phyloP scores from a whole-genome alignment of 2,888 invertebrate genomes.

The Eupithecia exiguata region DNA sequence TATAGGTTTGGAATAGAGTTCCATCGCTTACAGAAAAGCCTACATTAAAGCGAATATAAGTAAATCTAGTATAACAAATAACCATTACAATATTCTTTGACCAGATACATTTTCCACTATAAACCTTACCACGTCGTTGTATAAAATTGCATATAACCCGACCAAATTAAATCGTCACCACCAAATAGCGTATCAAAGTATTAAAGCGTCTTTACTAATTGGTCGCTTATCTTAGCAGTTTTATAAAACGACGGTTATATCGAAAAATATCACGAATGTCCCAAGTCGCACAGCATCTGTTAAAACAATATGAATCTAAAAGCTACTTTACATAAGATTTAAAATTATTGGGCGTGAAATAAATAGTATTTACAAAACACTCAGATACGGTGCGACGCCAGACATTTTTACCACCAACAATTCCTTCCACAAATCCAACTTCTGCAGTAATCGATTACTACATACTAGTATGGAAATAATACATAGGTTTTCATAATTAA shows the following conservation, averaged over 20 bases:
- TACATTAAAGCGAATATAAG: slow-evolving; percentile 77
- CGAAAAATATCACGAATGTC: slow-evolving; percentile 69
- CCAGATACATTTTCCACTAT: slow-evolving; percentile 62
- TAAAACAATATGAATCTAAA: slow-evolving; percentile 47
- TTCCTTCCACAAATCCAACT: slow-evolving; percentile 69
- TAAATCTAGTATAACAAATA: slow-evolving; percentile 71
- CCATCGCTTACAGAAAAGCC: slow-evolving; percentile 52
- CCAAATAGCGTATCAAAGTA: slow-evolving; percentile 1
- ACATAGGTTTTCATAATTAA: not conserved
- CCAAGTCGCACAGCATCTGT: slow-evolving; percentile 39
- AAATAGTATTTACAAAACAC: slow-evolving; percentile 68
- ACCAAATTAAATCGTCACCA: not conserved
- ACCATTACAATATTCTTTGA: slow-evolving; percentile 62
- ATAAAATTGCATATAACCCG: slow-evolving; percentile 19
- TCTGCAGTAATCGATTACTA: slow-evolving; percentile 36
- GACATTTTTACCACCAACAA: slow-evolving; percentile 49
- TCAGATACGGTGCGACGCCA: slow-evolving; percentile 52
- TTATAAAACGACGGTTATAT: slow-evolving; percentile 57
- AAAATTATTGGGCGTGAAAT: slow-evolving; percentile 56
- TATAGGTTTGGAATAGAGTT: slow-evolving; percentile 1
- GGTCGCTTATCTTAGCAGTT: slow-evolving; percentile 20
- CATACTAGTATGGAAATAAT: slow-evolving; percentile 27
- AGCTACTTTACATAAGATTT: slow-evolving; percentile 48
- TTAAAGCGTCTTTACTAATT: not conserved
- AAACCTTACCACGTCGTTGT: slow-evolving; percentile 28